Percentiles rank a stretch among this genome's conserved stretches.
These are phyloP conservation scores for Pseudochromis fuscus DNA, from an alignment of 2,797 vertebrate genomes.

Conservation along the genomic window DNA sequence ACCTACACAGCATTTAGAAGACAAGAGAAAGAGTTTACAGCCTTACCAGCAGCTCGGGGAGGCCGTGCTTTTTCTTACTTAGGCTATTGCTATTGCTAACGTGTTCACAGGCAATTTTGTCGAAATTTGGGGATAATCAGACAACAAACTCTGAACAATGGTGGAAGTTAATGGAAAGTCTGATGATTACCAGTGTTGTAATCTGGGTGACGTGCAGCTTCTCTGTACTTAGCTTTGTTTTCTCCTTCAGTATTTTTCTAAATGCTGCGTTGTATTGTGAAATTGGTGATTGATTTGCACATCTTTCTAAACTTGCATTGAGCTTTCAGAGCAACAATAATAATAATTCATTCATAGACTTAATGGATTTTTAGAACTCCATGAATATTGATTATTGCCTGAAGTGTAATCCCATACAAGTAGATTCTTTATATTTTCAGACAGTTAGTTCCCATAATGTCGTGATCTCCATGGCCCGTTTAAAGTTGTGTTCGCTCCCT, in stretches of 20 bases:
- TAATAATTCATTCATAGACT: slow-evolving; percentile 40
- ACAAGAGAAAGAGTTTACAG: not conserved
- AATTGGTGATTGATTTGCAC: slow-evolving; percentile 5
- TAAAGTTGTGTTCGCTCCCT: slow-evolving; percentile 54
- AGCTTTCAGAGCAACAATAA: slow-evolving; percentile 35
- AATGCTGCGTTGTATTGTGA: slow-evolving; percentile 4
- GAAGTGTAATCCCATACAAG: slow-evolving; percentile 35
- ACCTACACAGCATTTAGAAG: not conserved
- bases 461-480: slow-evolving; percentile 43
- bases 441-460: slow-evolving; percentile 48
- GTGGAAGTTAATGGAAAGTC: not conserved
- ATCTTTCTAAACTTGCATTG: slow-evolving; percentile 19
- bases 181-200: too few relatives aligned
- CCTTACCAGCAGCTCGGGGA: not conserved
- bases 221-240: not conserved
- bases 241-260: not conserved
- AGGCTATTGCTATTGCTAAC: too few relatives aligned
- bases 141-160: not conserved
- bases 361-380: slow-evolving; percentile 21
- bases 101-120: too few relatives aligned
- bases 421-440: slow-evolving; percentile 39
- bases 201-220: not conserved
- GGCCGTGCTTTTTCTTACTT: not conserved
- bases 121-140: too few relatives aligned
- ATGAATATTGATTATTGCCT: slow-evolving; percentile 29